Base-by-base conservation (phyloP, 1,140 invertebrate genomes). In the Lepidotrigona ventralis region DNA sequence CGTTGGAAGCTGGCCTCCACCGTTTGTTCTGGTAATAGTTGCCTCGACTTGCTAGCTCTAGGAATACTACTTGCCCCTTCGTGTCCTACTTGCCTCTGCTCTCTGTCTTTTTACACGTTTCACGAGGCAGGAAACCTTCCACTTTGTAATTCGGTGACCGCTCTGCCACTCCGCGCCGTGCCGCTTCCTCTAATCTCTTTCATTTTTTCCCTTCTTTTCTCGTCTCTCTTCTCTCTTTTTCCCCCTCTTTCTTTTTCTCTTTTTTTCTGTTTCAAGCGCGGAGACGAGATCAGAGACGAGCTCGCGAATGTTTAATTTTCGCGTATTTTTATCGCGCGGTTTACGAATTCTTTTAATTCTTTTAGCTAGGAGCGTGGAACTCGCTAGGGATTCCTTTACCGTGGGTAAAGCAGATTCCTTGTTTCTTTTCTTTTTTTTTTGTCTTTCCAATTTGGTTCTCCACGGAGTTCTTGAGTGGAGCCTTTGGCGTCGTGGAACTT, bases 21-120 rank as follows among this genome's bases (percentile, higher is more conserved):
- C 83, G 85, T 86, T 86, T 85, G 85, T 86, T 86, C 85, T 74
- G 70, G 78, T 85, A 86, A 86, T 85, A 84, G 85, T 39, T 63
- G 64, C 82, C 56, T 74, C 70, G 86, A 86, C 81, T 81, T 84
- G 75, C 60, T 64, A n/a, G 46, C 83, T 64, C 63, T 17, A 15
- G 26, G 68, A 78, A 80, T 88, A 73, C 84, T 69, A 79, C 73
- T 86, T 64, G 66, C 51, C 39, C n/a, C n/a, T n/a, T 46, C 58
- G 73, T 79, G 75, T 73, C 74, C 83, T 83, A 89, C 83, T 89
- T 88, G 81, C 74, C 51, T 63, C 68, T 58, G n/a, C 64, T 56
- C 54, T 53, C 33, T 51, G 19, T 21, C 26, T 83, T 83, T 70
- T 71, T 71, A 81, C 46, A n/a, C 80, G 53, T 51, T 53, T 66